phyloP scores from a whole-genome alignment of 2,888 invertebrate genomes.

The Sericinus montela region DNA sequence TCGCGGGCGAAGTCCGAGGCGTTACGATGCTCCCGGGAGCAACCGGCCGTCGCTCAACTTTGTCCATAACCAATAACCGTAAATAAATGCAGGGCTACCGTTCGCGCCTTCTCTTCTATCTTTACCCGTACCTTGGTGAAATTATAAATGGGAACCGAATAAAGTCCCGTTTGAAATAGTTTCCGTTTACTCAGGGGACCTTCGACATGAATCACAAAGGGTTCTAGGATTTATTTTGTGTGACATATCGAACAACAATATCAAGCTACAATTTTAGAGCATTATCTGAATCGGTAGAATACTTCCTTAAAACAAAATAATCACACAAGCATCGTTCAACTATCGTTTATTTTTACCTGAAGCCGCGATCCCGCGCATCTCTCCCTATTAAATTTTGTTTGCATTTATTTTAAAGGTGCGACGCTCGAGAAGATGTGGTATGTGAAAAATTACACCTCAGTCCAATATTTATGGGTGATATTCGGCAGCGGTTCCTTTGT shows the following conservation, averaged over 20 bases:
- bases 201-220: conserved; percentile 4
- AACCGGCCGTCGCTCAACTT: conserved; percentile 59
- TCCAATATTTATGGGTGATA: conserved; percentile 80
- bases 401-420: conserved; percentile 80
- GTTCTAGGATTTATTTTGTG: conserved; percentile 2
- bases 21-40: conserved; percentile 74
- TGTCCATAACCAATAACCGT: conserved; percentile 78
- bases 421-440: conserved; percentile 76
- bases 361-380: conserved; percentile 76
- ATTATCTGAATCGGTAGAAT: conserved; percentile 29
- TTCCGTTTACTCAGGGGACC: conserved; percentile 23
- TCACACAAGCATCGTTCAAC: conserved; percentile 63
- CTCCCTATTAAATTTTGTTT: conserved; percentile 80
- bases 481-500: conserved; percentile 80
- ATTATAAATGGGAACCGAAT: conserved; percentile 33
- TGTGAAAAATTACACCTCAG: conserved; percentile 80
- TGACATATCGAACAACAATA: not conserved
- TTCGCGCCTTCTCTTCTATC: conserved; percentile 15
- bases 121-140: conserved; percentile 26
- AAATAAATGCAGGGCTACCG: conserved; percentile 59
- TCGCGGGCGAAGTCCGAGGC: conserved; percentile 58
- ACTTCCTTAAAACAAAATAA: conserved; percentile 53
- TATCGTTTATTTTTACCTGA: conserved; percentile 76
- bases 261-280: not conserved
- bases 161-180: conserved; percentile 20